A percentile compares a stretch with the other conserved stretches of the same genome.
Evolutionary conservation across 2,113 vertebrate species (phyloP).

Genomic region (Paratilapia polleni): DNA sequence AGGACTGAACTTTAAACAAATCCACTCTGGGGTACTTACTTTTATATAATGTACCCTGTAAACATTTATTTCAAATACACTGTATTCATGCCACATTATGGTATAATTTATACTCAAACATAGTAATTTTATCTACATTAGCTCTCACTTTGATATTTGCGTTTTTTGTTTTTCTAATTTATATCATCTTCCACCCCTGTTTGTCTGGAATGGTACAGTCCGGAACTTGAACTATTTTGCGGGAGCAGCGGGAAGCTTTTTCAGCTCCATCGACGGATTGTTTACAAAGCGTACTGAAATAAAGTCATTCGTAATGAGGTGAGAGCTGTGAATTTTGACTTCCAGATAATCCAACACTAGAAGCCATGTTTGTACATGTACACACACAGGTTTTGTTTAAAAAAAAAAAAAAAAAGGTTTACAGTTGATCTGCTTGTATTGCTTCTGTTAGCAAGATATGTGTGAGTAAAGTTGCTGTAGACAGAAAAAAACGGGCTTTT

Average conservation of each 20-base stretch:
- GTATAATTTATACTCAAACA: not conserved
- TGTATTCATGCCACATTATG: rapidly evolving
- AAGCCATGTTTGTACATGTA: not conserved
- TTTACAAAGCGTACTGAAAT: not conserved
- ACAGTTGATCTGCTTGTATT: too few species aligned
- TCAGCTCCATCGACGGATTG: too few species aligned
- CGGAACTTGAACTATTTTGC: slow-evolving; percentile 36
- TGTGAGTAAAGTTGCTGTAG: too few species aligned
- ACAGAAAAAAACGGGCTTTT: too few species aligned
- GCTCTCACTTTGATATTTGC: not conserved
- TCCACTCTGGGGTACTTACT: not conserved
- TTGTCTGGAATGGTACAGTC: slow-evolving; percentile 35
- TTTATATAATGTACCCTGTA: not conserved
- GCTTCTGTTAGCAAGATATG: too few species aligned
- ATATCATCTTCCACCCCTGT: not conserved
- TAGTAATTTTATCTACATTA: not conserved
- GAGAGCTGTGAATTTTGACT: not conserved
- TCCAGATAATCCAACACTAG: not conserved
- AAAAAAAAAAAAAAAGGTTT: too few species aligned
- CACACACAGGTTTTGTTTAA: not conserved
- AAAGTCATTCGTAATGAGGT: slow-evolving; percentile 27
- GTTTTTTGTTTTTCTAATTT: not conserved
- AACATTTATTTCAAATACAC: not conserved
- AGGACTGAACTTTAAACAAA: not conserved
- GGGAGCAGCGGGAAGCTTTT: slow-evolving; percentile 55